Conservation (phyloP, 1,140 invertebrate genomes). For the Meloidogyne exigua region DNA sequence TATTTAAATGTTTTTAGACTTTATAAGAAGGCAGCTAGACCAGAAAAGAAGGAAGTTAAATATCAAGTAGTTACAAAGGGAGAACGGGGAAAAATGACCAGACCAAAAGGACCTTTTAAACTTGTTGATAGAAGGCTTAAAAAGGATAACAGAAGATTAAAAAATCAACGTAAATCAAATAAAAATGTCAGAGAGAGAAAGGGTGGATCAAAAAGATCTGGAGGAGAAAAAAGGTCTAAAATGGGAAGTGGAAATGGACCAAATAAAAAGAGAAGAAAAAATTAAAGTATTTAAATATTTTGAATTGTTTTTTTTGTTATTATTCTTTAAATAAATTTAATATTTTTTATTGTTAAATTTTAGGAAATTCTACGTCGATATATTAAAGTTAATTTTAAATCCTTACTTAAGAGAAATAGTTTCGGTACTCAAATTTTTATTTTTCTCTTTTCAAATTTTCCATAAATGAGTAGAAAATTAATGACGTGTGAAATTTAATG, state of each 20-base stretch:
- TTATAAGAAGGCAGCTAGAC: constrained; percentile 80
- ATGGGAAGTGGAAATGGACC: not conserved
- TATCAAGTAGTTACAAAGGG: constrained; percentile 93
- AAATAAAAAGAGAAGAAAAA: not conserved
- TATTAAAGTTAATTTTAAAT: no score
- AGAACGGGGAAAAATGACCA: constrained; percentile 73
- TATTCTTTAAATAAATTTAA: not conserved
- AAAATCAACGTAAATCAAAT: not conserved
- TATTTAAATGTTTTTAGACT: constrained; percentile 69
- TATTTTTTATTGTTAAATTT: not conserved
- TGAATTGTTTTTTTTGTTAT: not conserved
- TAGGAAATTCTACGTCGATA: not conserved
- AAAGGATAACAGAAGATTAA: constrained; percentile 70
- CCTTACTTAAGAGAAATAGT: no score
- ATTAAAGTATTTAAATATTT: not conserved
- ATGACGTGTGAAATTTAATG: no score
- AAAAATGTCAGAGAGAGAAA: not conserved
- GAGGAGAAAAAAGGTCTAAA: not conserved
- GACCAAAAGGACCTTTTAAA: constrained; percentile 84
- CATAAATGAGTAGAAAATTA: no score
- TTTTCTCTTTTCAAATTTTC: no score
- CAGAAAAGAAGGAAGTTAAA: constrained; percentile 79
- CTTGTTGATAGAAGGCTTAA: constrained; percentile 93
- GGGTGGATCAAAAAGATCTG: not conserved
- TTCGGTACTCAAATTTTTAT: no score